A percentile compares a stretch with the other conserved stretches of the same genome.
phyloP scores from a whole-genome alignment of 2,797 vertebrate genomes.

The Rhyacichthys aspro region DNA sequence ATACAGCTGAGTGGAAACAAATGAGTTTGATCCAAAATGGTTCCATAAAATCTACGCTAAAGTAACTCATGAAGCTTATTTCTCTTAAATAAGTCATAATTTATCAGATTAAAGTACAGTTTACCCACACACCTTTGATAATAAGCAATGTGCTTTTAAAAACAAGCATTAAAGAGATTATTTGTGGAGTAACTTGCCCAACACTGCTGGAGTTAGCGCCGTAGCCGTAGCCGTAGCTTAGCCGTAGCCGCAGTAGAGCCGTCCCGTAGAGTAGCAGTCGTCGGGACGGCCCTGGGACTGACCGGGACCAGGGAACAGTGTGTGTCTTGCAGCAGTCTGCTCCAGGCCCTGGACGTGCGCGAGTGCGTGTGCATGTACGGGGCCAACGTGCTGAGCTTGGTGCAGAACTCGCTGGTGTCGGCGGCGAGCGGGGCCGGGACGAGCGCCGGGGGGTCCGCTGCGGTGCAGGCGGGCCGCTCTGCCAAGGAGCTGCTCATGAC shows the following conservation, averaged over 20 bases:
- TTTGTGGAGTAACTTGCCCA: too few relatives aligned
- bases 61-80: too few relatives aligned
- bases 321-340: conserved; percentile 78
- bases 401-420: conserved; percentile 80
- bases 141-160: too few relatives aligned
- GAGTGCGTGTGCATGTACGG: conserved; percentile 78
- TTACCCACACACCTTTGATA: too few relatives aligned
- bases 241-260: conserved; percentile 26
- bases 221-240: conserved; percentile 31
- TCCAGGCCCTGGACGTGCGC: conserved; percentile 78
- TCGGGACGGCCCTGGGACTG: conserved; percentile 43
- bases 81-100: too few relatives aligned
- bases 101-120: too few relatives aligned
- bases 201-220: too few relatives aligned
- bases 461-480: conserved; percentile 65
- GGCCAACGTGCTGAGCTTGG: conserved; percentile 83
- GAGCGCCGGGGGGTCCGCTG: conserved; percentile 24
- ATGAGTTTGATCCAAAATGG: too few relatives aligned
- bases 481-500: conserved; percentile 78
- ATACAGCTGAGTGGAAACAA: too few relatives aligned
- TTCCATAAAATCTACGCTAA: too few relatives aligned
- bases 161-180: too few relatives aligned
- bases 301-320: conserved; percentile 68
- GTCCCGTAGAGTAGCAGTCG: conserved; percentile 39
- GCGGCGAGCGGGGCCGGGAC: conserved; percentile 53